Conservation (phyloP, 2,113 vertebrate genomes). For the Erinaceus europaeus region DNA sequence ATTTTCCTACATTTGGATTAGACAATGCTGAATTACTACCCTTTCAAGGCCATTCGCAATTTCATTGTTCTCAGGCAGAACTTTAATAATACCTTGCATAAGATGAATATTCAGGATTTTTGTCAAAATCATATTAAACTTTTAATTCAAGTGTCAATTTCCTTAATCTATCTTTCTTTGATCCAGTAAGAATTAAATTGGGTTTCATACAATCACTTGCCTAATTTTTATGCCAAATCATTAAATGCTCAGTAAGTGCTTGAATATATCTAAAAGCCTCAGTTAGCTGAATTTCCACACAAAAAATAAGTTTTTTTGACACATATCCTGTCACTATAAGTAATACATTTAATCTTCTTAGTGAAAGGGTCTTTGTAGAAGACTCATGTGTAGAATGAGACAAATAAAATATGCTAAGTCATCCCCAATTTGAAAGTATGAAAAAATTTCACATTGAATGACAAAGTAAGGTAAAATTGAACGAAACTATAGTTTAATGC, state of each 20-base stretch:
- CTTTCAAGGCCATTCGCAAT: constrained; percentile 40
- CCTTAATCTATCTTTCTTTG: constrained; percentile 43
- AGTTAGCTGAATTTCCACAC: background rate
- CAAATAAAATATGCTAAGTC: background rate
- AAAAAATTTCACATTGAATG: constrained; percentile 25
- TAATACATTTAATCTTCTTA: constrained; percentile 36
- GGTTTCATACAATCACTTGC: constrained; percentile 44
- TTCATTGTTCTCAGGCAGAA: constrained; percentile 29
- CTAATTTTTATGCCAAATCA: constrained; percentile 47
- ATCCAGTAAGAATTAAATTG: constrained; percentile 46
- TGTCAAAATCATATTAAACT: constrained; percentile 51
- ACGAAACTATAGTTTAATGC: background rate
- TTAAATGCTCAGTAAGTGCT: constrained; percentile 42
- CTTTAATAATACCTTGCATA: constrained; percentile 27
- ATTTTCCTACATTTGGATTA: constrained; percentile 6
- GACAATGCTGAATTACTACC: constrained; percentile 14
- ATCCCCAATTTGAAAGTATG: background rate
- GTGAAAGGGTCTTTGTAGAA: constrained; percentile 10
- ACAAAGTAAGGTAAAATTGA: background rate
- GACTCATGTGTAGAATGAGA: constrained; percentile 6
- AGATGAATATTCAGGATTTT: constrained; percentile 56
- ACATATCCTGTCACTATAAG: constrained; percentile 26
- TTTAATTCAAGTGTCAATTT: constrained; percentile 50
- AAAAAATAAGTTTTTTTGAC: constrained; percentile 48
- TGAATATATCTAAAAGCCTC: constrained; percentile 36